Evolutionary conservation across 2,113 vertebrate genomes (phyloP), one percentile per base, ranked within the genome.

Genomic region (Bufo bufo): DNA sequence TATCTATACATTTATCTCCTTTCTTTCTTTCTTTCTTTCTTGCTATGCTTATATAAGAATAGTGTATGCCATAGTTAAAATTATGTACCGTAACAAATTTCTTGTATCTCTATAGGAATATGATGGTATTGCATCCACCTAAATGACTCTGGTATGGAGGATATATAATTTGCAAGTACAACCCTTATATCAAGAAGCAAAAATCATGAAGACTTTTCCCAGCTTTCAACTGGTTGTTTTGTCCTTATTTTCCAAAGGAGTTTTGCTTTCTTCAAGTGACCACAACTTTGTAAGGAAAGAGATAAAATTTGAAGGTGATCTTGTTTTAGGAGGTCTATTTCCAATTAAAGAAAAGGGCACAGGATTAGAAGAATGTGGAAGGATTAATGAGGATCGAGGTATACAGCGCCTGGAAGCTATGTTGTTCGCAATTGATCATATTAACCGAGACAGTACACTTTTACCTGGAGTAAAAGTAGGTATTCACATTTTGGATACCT

Each of bases 401-500:
- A 99, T 99, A 90, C 98, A 99, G 90, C 96, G 98, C 77, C 91
- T 99, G 92, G 98, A 99, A 92, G 98, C 98, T 87, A 99, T 99
- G 98, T 90, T 99, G 88, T 99, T 99, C 90, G 98, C 98, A 66
- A 98, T 99, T 17, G 98, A 99, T 90, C 95, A 96, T 90, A 99
- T 99, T 95, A 99, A 99, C 93, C 94, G 90, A 74, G 97, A 99
- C 90, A 90, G 93, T 23, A 91, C 92, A 63, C 91, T 99, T 92
- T 94, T 99, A 23, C 98, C 98, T 0, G 98, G 98, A 84, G 95
- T 99, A 33, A 95, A 96, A 71, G 92, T 99, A 52, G 98, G 98
- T 16, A 97, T 99, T 89, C 98, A 99, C 86, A 99, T 99, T 90
- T 93, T 99, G 95, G 98, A 99, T 93, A 99, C 98, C 0, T 99